Percentiles rank a stretch among this genome's conserved stretches.
These are phyloP conservation scores for Drosophila quadrilineata DNA, from an alignment of 1,140 invertebrate genomes.

Conservation along the genomic window DNA sequence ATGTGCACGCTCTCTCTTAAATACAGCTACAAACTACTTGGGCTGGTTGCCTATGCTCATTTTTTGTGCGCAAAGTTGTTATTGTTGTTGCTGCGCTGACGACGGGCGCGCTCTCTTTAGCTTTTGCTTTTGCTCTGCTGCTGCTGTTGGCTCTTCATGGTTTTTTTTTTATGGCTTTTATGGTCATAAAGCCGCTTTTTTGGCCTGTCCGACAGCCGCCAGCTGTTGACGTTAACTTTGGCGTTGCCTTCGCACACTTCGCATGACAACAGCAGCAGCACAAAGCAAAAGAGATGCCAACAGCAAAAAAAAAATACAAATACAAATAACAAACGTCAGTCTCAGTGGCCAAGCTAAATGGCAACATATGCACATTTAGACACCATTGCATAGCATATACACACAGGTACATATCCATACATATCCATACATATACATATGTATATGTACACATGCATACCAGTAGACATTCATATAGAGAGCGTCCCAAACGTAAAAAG, in stretches of 20 bases:
- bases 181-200: constrained; percentile 69
- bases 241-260: constrained; percentile 44
- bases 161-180: constrained; percentile 78
- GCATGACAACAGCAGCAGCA: constrained; percentile 39
- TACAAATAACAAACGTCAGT: constrained; percentile 32
- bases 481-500: constrained; percentile 72
- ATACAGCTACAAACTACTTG: too few relatives aligned
- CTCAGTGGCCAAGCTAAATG: constrained; percentile 51
- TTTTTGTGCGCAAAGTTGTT: constrained; percentile 17
- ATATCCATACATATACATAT: not conserved
- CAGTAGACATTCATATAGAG: constrained; percentile 16
- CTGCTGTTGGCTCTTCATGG: constrained; percentile 49
- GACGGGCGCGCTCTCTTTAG: constrained; percentile 16
- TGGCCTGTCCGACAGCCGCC: constrained; percentile 51
- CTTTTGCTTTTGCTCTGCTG: constrained; percentile 19
- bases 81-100: constrained; percentile 14
- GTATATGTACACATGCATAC: constrained; percentile 1
- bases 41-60: constrained; percentile 13
- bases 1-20: not conserved
- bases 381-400: constrained; percentile 17
- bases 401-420: not conserved
- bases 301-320: constrained; percentile 5
- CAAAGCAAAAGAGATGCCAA: too few relatives aligned
- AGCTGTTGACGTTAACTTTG: constrained; percentile 50
- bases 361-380: constrained; percentile 58